phyloP scores from a whole-genome alignment of 2,113 vertebrate genomes.

The Eonycteris spelaea region DNA sequence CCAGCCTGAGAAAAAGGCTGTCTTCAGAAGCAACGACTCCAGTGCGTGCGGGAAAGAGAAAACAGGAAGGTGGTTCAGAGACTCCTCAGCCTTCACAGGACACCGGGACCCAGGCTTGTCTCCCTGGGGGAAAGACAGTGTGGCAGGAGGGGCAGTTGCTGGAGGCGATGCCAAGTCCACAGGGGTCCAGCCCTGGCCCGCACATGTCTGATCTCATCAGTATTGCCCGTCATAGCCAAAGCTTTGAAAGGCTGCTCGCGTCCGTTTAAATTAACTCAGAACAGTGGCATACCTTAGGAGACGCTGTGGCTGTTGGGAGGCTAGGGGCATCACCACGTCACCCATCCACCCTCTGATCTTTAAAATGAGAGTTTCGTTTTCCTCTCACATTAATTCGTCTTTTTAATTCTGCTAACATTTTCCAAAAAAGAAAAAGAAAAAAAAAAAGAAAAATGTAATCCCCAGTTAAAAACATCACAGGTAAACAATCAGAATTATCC shows the following conservation, averaged over 20 bases:
- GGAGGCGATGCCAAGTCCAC: neutral
- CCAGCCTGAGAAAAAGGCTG: neutral
- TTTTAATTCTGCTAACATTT: slow-evolving; percentile 36
- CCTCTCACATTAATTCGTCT: slow-evolving; percentile 18
- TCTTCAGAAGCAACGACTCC: neutral
- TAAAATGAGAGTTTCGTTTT: slow-evolving; percentile 17
- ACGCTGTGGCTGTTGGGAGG: neutral
- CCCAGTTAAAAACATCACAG: slow-evolving; percentile 4
- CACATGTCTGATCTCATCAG: neutral
- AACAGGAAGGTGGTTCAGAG: neutral
- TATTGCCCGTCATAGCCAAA: neutral
- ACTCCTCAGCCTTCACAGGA: neutral
- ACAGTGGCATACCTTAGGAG: neutral
- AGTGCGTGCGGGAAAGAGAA: neutral
- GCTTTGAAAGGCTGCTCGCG: neutral
- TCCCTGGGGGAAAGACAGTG: neutral
- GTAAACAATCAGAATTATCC: slow-evolving; percentile 25
- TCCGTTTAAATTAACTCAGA: slow-evolving; percentile 16
- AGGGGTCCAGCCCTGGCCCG: neutral
- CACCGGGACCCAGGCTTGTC: neutral
- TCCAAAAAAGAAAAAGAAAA: no score
- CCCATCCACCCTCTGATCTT: neutral
- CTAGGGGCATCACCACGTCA: neutral
- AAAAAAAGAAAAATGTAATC: slow-evolving; percentile 30
- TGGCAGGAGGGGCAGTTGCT: neutral